phyloP scores from a whole-genome alignment of 2,113 vertebrate genomes.

The Colinus virginianus region DNA sequence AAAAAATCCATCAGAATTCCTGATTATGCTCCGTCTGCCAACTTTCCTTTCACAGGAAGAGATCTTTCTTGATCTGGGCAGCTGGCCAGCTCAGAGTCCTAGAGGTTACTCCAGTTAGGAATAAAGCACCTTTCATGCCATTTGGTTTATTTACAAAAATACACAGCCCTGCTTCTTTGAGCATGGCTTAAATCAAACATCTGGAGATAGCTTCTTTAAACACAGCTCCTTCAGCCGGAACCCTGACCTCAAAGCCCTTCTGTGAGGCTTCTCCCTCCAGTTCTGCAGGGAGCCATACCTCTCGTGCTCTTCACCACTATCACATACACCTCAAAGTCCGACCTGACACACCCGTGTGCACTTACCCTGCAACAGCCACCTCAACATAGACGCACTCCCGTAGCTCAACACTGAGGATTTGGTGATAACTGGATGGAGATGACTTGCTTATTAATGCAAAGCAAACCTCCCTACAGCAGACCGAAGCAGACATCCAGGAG shows the following conservation, averaged over 20 bases:
- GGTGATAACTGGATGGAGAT: accelerated
- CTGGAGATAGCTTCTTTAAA: background rate
- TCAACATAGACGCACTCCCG: accelerated
- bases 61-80: background rate
- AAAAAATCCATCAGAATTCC: accelerated
- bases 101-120: background rate
- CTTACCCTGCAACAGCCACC: accelerated
- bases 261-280: background rate
- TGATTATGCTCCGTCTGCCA: background rate
- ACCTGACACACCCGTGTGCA: accelerated
- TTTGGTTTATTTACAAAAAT: background rate
- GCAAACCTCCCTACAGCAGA: accelerated
- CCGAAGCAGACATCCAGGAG: background rate
- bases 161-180: background rate
- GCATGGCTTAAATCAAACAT: background rate
- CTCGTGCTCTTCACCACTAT: background rate
- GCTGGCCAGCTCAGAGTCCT: background rate
- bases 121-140: background rate
- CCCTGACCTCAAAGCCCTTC: background rate
- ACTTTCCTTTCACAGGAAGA: background rate
- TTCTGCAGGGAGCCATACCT: background rate
- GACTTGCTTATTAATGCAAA: accelerated
- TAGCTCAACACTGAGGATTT: background rate
- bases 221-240: background rate
- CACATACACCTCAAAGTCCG: background rate